Evolutionary conservation across 2,113 vertebrate genomes (phyloP), one percentile per base, ranked within the genome.

Genomic region (Varanus komodoensis): DNA sequence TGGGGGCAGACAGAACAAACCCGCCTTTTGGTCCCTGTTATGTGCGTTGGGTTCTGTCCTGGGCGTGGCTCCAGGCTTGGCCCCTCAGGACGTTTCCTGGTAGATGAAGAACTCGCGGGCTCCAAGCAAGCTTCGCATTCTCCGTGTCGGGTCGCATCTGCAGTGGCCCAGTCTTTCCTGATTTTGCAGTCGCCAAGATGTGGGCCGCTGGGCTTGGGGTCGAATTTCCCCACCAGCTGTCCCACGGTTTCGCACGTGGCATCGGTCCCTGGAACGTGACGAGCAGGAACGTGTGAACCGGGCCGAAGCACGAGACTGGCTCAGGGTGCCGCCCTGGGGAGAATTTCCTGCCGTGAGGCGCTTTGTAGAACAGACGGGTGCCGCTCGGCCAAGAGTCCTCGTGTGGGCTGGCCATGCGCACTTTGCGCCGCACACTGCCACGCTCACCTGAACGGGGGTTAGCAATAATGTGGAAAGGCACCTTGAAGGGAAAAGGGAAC

Each of bases 91-190:
- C 19, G 21, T 86, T 61, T 48, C 3, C 29, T 52, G 48, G 14
- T 57, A 8, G 34, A 17, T 25, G 32, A 54, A 38, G 84, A 74
- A 75, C 50, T 23, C 3, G 44, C 64, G 73, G 8, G 84, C 32
- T 44, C 38, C 34, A 48, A 82, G 27, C 29, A 21, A 23, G 21
- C 5, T 19, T 29, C 12, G 17, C 11, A n/a, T 57, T 25, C 67
- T 69, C 23, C 48, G 23, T 69, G 67, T 27, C 19, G 11, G 27
- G 21, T 44, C 8, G 50, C 11, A 32, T 32, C 73, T 74, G n/a
- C 14, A 19, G 1, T 1, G 0, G 73, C 14, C 15, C n/a, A 1
- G 7, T 38, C 4, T 6, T 44, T 44, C 7, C 23, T 14, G 23
- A 57, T 27, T 23, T n/a, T 73, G 84, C 29, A 14, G 32, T 23